Base-by-base conservation (phyloP, 2,888 invertebrate genomes). In the Sericinus montela region DNA sequence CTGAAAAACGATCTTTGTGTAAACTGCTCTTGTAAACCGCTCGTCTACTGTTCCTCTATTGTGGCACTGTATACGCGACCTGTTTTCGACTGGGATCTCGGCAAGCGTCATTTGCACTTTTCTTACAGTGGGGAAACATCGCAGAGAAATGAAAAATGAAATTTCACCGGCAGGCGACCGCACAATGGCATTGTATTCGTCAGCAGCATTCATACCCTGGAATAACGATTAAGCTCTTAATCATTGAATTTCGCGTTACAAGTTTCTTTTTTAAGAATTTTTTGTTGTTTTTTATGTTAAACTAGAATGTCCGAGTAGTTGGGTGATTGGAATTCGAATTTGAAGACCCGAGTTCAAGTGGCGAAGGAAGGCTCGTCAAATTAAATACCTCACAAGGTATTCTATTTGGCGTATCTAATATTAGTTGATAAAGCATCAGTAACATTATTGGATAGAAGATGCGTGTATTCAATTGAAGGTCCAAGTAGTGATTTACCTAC, bases 101-200 rank as follows among this genome's bases (percentile, higher is more conserved):
- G 63, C 69, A 69, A 68, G 68, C 77, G 84, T 83, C 85, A 84
- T 81, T 84, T 79, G 80, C 84, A 84, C 80, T 80, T 80, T 80
- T 75, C 74, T 64, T 48, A 48, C 67, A 63, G 64, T 67, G 68
- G 71, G 78, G 80, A 81, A 80, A 77, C 75, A 77, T 68, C 64
- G 62, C 60, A 52, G 61, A 57, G 61, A 66, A 72, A 82, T 84
- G 84, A 85, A 81, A 84, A 84, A 85, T 85, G 78, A 81, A 83
- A 78, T 83, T 75, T 80, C 79, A 76, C 58, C 62, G 66, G 56
- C 77, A 79, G 73, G 60, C 67, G 60, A 52, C 56, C 51, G 51
- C 53, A 69, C 69, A 66, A 68, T 65, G 62, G 58, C 62, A 65
- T 65, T 69, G 69, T 66, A 48, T 51, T 41, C 34, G 15, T 8